Conservation (phyloP, 2,113 vertebrate species). For the Rafetus swinhoei region DNA sequence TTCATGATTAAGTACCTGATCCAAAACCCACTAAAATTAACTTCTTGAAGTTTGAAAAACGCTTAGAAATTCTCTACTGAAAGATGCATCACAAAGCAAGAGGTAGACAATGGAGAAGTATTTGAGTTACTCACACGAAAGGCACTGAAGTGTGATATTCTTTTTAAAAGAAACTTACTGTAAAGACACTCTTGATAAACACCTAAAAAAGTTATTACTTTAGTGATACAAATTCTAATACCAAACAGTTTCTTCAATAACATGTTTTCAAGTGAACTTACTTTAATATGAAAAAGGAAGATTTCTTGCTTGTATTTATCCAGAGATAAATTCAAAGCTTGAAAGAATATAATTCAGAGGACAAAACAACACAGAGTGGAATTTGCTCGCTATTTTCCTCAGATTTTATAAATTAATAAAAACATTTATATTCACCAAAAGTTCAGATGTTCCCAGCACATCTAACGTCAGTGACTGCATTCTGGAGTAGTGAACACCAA, state of each 20-base stretch:
- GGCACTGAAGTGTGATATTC: background rate
- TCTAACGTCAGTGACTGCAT: conserved; percentile 98
- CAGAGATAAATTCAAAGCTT: background rate
- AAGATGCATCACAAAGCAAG: conserved; percentile 30
- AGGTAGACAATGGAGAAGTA: background rate
- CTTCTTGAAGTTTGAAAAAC: background rate
- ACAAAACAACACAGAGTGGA: background rate
- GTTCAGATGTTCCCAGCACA: conserved; percentile 94
- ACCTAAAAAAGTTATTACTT: background rate
- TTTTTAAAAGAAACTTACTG: background rate
- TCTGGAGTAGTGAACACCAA: conserved; percentile 97
- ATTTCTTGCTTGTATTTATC: background rate
- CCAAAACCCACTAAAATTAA: background rate
- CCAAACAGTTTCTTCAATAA: background rate
- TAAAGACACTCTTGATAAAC: background rate
- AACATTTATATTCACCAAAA: conserved; percentile 85
- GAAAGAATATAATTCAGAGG: background rate
- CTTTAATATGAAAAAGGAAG: background rate
- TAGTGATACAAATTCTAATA: background rate
- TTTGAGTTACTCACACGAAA: conserved; percentile 34
- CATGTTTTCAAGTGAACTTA: background rate
- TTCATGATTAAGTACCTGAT: background rate
- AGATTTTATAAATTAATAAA: conserved; percentile 2
- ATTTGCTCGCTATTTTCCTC: background rate
- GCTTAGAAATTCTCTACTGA: background rate